Conservation (phyloP, 1,140 invertebrate genomes). For the Brachionus rubens region DNA sequence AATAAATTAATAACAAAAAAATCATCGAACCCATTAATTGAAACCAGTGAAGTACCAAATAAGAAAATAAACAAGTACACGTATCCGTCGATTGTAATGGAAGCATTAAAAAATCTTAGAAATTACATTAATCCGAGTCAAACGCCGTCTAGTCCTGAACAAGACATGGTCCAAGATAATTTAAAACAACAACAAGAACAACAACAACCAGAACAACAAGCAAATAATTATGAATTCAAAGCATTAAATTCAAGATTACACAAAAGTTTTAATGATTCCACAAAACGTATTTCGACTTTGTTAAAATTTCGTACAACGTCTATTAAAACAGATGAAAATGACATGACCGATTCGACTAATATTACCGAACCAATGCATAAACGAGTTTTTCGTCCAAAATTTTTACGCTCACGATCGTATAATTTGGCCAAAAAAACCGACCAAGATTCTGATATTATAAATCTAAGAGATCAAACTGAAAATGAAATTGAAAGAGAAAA, state of each 20-base stretch:
- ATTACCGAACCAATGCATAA: background rate
- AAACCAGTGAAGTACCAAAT: no score
- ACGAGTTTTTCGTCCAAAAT: background rate
- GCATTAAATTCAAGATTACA: background rate
- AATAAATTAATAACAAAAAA: no score
- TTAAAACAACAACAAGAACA: background rate
- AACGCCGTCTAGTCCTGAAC: no score
- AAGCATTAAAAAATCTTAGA: no score
- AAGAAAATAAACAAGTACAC: no score
- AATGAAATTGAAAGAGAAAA: background rate
- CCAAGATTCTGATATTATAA: background rate
- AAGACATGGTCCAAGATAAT: no score
- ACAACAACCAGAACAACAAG: background rate
- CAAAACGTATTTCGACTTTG: background rate
- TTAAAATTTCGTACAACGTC: slow-evolving; percentile 4
- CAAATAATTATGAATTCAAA: background rate
- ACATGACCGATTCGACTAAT: background rate
- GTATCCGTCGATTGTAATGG: no score
- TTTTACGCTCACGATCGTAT: background rate
- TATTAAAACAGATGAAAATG: background rate
- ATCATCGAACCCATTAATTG: no score
- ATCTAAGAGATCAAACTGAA: background rate
- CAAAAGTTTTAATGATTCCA: slow-evolving; percentile 30
- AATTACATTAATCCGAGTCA: no score
- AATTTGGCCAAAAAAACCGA: background rate